Evolutionary conservation across 2,888 invertebrate genomes (phyloP).

Genomic region (Trichopria drosophilae): DNA sequence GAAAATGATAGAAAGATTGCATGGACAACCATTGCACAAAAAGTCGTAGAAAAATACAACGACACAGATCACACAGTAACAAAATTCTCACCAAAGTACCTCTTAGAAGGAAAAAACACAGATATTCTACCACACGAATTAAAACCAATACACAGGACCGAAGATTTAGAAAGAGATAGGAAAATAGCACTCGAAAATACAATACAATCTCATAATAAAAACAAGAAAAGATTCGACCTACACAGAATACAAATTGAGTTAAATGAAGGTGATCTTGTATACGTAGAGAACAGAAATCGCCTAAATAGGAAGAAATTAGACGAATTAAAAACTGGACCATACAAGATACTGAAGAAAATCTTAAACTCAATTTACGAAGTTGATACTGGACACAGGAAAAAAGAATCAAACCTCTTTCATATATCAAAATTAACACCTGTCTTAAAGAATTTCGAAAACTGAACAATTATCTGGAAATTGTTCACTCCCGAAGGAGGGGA

Average conservation of each 20-base stretch:
- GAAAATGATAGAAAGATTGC: slow-evolving; percentile 17
- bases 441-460: no score
- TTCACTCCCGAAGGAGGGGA: no score
- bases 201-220: slow-evolving; percentile 39
- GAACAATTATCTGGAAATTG: no score
- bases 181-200: slow-evolving; percentile 38
- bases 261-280: slow-evolving; percentile 43
- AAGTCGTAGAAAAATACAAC: slow-evolving; percentile 40
- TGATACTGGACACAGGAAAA: slow-evolving; percentile 29
- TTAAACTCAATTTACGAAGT: slow-evolving; percentile 38
- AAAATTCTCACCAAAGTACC: slow-evolving; percentile 38
- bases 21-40: slow-evolving; percentile 25
- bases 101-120: slow-evolving; percentile 37
- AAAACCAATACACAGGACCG: slow-evolving; percentile 29
- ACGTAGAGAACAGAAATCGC: slow-evolving; percentile 44
- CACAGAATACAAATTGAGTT: slow-evolving; percentile 40
- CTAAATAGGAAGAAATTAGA: slow-evolving; percentile 45
- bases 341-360: slow-evolving; percentile 36
- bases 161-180: slow-evolving; percentile 32
- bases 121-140: slow-evolving; percentile 29
- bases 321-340: slow-evolving; percentile 40
- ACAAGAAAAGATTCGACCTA: slow-evolving; percentile 41
- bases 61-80: slow-evolving; percentile 41
- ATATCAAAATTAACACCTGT: no score
- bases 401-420: no score